These are phyloP conservation scores for Aphodius granarius DNA, from an alignment of 2,888 invertebrate genomes.

Conservation along the genomic window DNA sequence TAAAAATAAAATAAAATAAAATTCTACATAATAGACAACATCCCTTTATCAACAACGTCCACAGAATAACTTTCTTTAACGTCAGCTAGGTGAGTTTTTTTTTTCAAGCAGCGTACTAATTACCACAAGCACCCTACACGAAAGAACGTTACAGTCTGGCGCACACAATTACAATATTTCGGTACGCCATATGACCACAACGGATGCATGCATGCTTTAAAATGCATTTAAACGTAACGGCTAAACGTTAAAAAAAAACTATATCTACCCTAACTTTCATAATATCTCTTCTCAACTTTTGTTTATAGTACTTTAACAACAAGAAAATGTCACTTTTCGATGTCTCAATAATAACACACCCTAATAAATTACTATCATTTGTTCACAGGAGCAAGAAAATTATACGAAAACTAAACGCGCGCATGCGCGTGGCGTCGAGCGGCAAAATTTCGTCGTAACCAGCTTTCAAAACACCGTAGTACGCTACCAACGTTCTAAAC, in stretches of 20 bases:
- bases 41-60: background rate
- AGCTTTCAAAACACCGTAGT: background rate
- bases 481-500: background rate
- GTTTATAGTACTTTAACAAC: no score
- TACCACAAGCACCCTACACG: background rate
- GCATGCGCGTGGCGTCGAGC: background rate
- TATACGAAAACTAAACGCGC: background rate
- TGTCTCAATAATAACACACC: no score
- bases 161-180: background rate
- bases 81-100: background rate
- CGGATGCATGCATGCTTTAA: background rate
- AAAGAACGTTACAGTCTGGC: background rate
- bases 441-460: background rate
- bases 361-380: background rate
- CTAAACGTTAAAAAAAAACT: background rate
- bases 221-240: background rate
- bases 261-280: background rate
- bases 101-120: background rate
- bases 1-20: no score
- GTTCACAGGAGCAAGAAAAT: background rate
- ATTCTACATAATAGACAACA: background rate
- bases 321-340: no score
- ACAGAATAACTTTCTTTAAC: background rate
- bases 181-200: background rate
- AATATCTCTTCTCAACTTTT: no score